Evolutionary conservation across 2,113 vertebrate genomes (phyloP), one percentile per base, ranked within the genome.

Genomic region (Lepisosteus osseus): DNA sequence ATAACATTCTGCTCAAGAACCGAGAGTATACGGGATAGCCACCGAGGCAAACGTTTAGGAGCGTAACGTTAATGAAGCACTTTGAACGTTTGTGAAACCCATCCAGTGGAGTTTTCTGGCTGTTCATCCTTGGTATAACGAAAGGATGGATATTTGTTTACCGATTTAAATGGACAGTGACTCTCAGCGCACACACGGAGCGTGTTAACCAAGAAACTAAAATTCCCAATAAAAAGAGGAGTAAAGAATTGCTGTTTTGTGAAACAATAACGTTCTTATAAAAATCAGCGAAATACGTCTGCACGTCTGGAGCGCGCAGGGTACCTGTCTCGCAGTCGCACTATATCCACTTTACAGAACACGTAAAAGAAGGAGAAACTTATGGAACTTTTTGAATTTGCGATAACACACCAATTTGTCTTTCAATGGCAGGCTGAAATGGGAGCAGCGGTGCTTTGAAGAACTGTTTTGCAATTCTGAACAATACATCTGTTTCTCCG

Each of bases 91-190:
- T 80, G 86, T 89, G 81, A 88, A 81, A 84, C 72, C 82, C 83
- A 85, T 67, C 45, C 68, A 77, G 72, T 72, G 59, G 76, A 77
- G 83, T 82, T 81, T 82, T 75, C 68, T 78, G 79, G 78, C 77
- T 79, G 80, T 82, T 82, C 78, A 81, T 83, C 71, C 83, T 82
- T 83, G 81, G 14, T 42, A 79, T 80, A 78, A 86, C 82, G 84
- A 84, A 84, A 79, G 87, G 86, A 84, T 84, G 85, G 79, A 80
- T 68, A 86, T 83, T 76, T 82, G 80, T 85, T 80, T 85, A 84
- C 83, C 79, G 79, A 47, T 54, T 59, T 64, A 43, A 69, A 78
- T 72, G 82, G 47, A 54, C 84, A 80, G 86, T 83, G 85, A 56
- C 8, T 55, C 63, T 56, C 14, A 43, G 3, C 47, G 40, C 55